Percentiles rank a stretch among this genome's conserved stretches.
phyloP scores from a whole-genome alignment of 2,888 invertebrate genomes.

The Lasioglossum lativentre region DNA sequence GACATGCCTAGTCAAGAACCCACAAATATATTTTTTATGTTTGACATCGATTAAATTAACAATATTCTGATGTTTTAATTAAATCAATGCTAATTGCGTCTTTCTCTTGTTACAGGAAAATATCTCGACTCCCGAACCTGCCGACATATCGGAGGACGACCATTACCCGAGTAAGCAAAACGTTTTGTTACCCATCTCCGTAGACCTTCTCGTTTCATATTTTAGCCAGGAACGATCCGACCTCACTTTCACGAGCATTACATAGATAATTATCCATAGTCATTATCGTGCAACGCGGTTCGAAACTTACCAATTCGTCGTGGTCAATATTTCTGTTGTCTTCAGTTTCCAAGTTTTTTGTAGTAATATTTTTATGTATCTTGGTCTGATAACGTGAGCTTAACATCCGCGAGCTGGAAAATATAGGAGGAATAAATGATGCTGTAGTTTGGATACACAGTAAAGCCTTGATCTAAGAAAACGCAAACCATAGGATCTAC shows the following conservation, averaged over 20 bases:
- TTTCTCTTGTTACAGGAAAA: slow-evolving; percentile 88
- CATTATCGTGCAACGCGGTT: neutral
- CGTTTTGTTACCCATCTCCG: slow-evolving; percentile 55
- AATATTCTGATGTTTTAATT: neutral
- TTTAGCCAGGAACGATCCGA: slow-evolving; percentile 48
- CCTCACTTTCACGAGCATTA: slow-evolving; percentile 34
- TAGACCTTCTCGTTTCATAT: slow-evolving; percentile 55
- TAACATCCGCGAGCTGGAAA: neutral
- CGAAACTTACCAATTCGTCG: neutral
- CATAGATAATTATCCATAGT: slow-evolving; percentile 11
- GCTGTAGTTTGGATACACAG: neutral
- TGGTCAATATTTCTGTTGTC: neutral
- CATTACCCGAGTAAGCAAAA: slow-evolving; percentile 88
- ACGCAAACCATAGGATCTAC: too few species aligned
- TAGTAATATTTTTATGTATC: neutral
- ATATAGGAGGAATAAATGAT: neutral
- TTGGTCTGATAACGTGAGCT: neutral
- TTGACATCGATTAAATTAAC: neutral
- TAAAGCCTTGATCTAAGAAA: too few species aligned
- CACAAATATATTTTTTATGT: too few species aligned
- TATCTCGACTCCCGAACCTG: slow-evolving; percentile 88
- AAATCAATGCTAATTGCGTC: slow-evolving; percentile 22
- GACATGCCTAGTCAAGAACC: too few species aligned
- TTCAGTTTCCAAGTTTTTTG: neutral
- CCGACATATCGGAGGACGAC: slow-evolving; percentile 90